Evolutionary conservation across 2,888 invertebrate species (phyloP).

Genomic region (Germaria angustata): DNA sequence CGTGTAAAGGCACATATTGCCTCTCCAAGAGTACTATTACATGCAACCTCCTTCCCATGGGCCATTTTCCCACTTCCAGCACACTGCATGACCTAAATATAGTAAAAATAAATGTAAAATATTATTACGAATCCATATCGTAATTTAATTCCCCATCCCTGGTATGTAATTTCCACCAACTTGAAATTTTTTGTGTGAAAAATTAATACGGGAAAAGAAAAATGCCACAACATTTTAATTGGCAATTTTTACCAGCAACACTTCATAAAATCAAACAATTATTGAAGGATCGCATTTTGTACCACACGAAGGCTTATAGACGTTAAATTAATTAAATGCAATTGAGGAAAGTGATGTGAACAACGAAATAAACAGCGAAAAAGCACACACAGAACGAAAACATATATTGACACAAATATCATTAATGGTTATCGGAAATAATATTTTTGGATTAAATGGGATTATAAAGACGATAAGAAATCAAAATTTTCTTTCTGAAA

Average conservation of each 20-base stretch:
- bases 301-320: not conserved
- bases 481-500: no score
- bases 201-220: not conserved
- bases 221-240: slow-evolving; percentile 7
- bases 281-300: not conserved
- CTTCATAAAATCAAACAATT: slow-evolving; percentile 19
- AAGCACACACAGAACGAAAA: not conserved
- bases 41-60: no score
- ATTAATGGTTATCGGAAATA: no score
- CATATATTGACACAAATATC: no score
- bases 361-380: not conserved
- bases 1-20: no score
- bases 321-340: slow-evolving; percentile 22
- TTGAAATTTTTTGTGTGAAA: not conserved
- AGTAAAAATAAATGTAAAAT: no score
- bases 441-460: no score
- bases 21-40: no score
- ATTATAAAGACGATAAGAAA: no score
- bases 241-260: slow-evolving; percentile 15
- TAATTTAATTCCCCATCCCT: not conserved
- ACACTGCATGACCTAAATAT: no score
- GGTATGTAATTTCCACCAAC: not conserved
- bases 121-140: no score
- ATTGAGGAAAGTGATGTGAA: not conserved
- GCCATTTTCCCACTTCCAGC: no score